Evolutionary conservation across 2,113 vertebrate species (phyloP).

Genomic region (Phycodurus eques): DNA sequence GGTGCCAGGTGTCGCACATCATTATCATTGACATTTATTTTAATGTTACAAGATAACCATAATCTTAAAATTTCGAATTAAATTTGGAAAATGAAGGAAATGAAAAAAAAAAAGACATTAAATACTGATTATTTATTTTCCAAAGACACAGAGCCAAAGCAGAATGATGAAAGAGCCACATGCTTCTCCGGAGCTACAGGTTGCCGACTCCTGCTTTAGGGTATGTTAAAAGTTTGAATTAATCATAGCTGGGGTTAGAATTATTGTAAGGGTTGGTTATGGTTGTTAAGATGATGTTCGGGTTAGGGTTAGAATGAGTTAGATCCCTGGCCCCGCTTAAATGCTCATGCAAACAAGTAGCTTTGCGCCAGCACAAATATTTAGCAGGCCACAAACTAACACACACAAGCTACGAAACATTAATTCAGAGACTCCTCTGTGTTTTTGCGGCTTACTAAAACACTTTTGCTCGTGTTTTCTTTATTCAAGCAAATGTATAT

Average conservation of each 20-base stretch:
- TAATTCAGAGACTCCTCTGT: conserved; percentile 11
- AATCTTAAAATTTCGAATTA: no score
- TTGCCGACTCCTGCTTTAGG: no score
- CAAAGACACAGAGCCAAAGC: no score
- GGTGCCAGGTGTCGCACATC: no score
- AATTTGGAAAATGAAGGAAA: no score
- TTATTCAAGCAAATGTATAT: conserved; percentile 16
- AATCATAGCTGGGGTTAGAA: neutral
- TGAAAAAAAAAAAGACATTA: no score
- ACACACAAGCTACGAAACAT: conserved; percentile 9
- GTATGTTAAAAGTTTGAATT: no score
- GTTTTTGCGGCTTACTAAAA: conserved; percentile 21
- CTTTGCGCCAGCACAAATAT: neutral
- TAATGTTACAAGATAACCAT: no score
- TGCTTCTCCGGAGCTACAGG: no score
- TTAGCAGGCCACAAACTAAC: neutral
- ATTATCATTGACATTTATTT: no score
- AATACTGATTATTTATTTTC: no score
- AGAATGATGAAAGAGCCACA: no score
- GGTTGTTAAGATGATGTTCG: neutral
- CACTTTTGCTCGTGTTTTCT: conserved; percentile 16
- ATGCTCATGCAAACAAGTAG: neutral
- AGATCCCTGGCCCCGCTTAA: neutral
- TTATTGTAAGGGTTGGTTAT: neutral
- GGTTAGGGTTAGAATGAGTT: neutral